A percentile compares a stretch with the other conserved stretches of the same genome.
Conservation (phyloP, 2,797 vertebrate species). For the Artibeus jamaicensis region DNA sequence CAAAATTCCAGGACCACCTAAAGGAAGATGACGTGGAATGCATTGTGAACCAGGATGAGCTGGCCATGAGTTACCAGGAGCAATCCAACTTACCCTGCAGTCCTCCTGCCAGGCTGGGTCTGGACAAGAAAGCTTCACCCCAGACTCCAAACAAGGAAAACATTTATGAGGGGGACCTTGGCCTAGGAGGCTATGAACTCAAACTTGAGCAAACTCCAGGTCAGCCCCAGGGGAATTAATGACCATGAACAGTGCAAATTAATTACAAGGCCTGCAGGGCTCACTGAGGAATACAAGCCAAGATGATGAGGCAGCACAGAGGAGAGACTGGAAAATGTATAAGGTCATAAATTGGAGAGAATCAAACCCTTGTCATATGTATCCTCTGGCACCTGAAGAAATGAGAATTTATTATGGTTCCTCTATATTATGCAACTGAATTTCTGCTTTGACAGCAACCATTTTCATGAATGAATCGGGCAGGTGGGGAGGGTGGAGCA, state of each 20-base stretch:
- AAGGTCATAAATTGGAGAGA: slow-evolving; percentile 55
- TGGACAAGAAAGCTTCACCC: slow-evolving; percentile 25
- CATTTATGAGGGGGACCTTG: slow-evolving; percentile 88
- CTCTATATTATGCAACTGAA: slow-evolving; percentile 39
- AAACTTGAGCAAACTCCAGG: slow-evolving; percentile 65
- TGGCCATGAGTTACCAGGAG: slow-evolving; percentile 76
- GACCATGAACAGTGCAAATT: neutral
- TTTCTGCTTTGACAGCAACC: slow-evolving; percentile 19
- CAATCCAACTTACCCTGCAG: neutral
- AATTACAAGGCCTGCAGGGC: neutral
- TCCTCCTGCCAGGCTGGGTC: neutral
- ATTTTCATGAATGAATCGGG: slow-evolving; percentile 37
- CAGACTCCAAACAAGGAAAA: slow-evolving; percentile 82
- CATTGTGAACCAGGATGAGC: slow-evolving; percentile 80
- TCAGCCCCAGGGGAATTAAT: slow-evolving; percentile 60
- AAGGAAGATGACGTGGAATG: slow-evolving; percentile 80
- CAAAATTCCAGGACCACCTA: slow-evolving; percentile 80
- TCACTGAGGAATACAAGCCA: slow-evolving; percentile 5
- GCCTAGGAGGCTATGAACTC: slow-evolving; percentile 83
- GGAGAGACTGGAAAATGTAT: slow-evolving; percentile 23
- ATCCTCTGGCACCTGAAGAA: slow-evolving; percentile 19
- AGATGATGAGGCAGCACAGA: neutral
- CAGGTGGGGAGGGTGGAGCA: neutral
- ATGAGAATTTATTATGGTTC: slow-evolving; percentile 39
- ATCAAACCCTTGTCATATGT: slow-evolving; percentile 54